phyloP scores from a whole-genome alignment of 2,888 invertebrate genomes.

The Cactoblastis cactorum region DNA sequence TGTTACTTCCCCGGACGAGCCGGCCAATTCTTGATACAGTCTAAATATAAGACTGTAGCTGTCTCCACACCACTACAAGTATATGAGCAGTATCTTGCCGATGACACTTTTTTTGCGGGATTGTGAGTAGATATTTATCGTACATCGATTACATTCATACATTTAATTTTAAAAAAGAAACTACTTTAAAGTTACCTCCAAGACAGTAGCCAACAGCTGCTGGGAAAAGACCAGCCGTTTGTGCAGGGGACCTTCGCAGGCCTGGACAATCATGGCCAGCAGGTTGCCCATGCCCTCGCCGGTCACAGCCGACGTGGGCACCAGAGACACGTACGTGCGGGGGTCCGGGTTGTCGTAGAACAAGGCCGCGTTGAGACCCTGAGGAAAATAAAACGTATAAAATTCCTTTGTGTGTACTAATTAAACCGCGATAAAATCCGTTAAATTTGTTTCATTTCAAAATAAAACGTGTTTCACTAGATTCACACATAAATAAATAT shows the following conservation, averaged over 20 bases:
- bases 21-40: no score
- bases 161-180: no score
- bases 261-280: slow-evolving; percentile 94
- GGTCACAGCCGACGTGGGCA: slow-evolving; percentile 98
- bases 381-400: slow-evolving; percentile 11
- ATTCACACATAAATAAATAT: no score
- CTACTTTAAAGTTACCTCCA: slow-evolving; percentile 82
- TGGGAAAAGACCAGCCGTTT: slow-evolving; percentile 95
- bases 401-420: not conserved
- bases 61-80: no score
- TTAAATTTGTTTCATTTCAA: no score
- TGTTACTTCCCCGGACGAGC: no score
- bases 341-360: slow-evolving; percentile 98
- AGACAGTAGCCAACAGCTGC: slow-evolving; percentile 91
- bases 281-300: slow-evolving; percentile 99
- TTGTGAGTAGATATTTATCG: no score
- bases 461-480: no score
- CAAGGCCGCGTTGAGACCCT: slow-evolving; percentile 96
- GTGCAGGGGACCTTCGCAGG: slow-evolving; percentile 93
- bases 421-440: no score
- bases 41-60: no score
- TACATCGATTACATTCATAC: slow-evolving; percentile 30
- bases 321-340: slow-evolving; percentile 94
- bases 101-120: no score
- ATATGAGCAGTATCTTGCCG: no score